Evolutionary conservation across 2,113 vertebrate species (phyloP).

Genomic region (Phalacrocorax aristotelis): DNA sequence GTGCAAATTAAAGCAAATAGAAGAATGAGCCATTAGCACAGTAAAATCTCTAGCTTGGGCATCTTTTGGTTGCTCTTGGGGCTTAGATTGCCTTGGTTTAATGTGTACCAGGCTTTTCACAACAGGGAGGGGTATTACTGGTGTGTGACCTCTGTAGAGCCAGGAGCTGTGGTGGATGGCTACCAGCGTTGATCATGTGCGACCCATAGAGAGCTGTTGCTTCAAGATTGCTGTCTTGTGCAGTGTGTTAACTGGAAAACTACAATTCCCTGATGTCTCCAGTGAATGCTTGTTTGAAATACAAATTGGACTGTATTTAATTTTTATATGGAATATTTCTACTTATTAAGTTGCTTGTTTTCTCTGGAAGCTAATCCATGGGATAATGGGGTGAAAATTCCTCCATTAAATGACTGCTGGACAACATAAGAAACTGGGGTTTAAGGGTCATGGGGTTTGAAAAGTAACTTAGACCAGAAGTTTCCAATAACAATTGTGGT

Average conservation of each 20-base stretch:
- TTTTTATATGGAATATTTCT: background rate
- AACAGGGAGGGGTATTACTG: rapidly evolving
- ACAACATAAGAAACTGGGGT: background rate
- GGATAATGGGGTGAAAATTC: conserved; percentile 12
- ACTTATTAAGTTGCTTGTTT: background rate
- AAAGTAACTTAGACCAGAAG: background rate
- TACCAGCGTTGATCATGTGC: background rate
- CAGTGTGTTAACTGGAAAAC: background rate
- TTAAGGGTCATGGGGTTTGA: background rate
- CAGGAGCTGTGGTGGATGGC: background rate
- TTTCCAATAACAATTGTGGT: conserved; percentile 37
- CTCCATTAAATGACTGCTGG: background rate
- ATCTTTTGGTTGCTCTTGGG: background rate
- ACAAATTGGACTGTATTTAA: background rate
- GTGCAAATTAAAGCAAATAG: background rate
- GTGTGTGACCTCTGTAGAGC: background rate
- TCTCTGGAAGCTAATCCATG: background rate
- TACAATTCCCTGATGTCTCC: background rate
- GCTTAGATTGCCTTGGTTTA: background rate
- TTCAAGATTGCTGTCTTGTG: background rate
- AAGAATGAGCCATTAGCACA: background rate
- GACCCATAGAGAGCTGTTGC: background rate
- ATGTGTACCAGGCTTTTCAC: background rate
- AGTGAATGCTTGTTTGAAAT: background rate
- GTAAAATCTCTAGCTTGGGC: background rate